A percentile compares a stretch with the other conserved stretches of the same genome.
Conservation (phyloP, 2,888 invertebrate species). For the Cenopis cana region DNA sequence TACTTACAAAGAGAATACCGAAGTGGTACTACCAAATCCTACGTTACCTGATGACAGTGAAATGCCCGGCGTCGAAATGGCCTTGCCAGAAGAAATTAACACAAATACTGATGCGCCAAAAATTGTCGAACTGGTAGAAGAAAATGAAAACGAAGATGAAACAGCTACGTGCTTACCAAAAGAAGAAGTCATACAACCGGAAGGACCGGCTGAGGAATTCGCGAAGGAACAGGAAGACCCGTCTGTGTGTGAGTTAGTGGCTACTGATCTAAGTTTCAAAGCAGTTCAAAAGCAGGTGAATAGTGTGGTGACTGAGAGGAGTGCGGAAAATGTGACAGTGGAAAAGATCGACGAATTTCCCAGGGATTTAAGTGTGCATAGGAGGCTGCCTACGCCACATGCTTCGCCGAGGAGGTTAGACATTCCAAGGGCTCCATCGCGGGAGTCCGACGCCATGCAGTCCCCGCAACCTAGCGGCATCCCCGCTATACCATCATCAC, state of each 20-base stretch:
- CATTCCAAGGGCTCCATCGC: conserved; percentile 86
- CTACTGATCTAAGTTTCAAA: conserved; percentile 85
- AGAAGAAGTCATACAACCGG: conserved; percentile 37
- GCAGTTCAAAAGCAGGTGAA: conserved; percentile 63
- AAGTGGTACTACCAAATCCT: conserved; percentile 57
- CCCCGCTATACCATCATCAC: conserved; percentile 88
- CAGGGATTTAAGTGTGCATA: conserved; percentile 86
- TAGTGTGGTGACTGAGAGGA: conserved; percentile 54
- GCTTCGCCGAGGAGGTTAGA: conserved; percentile 78
- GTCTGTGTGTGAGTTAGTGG: conserved; percentile 68
- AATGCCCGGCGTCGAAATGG: conserved; percentile 46
- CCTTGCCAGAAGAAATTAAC: conserved; percentile 51
- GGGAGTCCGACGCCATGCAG: conserved; percentile 89
- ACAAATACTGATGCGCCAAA: conserved; percentile 47
- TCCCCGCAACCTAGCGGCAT: conserved; percentile 90
- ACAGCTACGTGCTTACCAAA: conserved; percentile 49
- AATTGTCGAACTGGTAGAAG: conserved; percentile 48
- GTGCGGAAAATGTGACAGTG: conserved; percentile 65
- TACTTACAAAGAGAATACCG: conserved; percentile 58
- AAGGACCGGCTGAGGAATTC: conserved; percentile 43
- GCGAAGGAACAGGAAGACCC: conserved; percentile 54
- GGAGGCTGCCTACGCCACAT: conserved; percentile 75
- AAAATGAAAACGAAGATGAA: conserved; percentile 48
- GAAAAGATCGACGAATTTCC: conserved; percentile 85
- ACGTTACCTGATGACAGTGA: conserved; percentile 64